Conservation (phyloP, 2,888 invertebrate species). For the Cetonia aurata region DNA sequence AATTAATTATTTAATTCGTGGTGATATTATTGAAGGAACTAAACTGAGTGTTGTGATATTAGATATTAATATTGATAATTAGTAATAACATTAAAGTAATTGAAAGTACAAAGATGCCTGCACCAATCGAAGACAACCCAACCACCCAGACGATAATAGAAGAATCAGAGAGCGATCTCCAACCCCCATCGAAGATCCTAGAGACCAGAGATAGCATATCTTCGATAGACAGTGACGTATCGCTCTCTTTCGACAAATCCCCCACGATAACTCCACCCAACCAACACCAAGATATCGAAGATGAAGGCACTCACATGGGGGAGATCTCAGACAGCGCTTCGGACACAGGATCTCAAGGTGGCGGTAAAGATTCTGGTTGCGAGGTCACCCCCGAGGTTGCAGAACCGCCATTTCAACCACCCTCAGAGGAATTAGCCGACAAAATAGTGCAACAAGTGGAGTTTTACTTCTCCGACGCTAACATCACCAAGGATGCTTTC, state of each 20-base stretch:
- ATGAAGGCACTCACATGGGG: slow-evolving; percentile 73
- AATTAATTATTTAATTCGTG: slow-evolving; percentile 15
- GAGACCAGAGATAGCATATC: slow-evolving; percentile 73
- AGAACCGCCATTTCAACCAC: slow-evolving; percentile 76
- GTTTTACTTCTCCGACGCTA: slow-evolving; percentile 95
- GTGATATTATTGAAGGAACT: slow-evolving; percentile 18
- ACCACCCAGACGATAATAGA: slow-evolving; percentile 61
- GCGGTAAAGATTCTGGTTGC: slow-evolving; percentile 77
- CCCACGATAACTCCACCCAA: slow-evolving; percentile 38
- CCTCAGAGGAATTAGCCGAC: slow-evolving; percentile 82
- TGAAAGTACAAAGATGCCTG: slow-evolving; percentile 60
- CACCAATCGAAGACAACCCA: slow-evolving; percentile 58
- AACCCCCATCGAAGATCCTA: slow-evolving; percentile 67
- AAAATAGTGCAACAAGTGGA: slow-evolving; percentile 91
- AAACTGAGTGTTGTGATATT: slow-evolving; percentile 36
- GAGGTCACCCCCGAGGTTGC: slow-evolving; percentile 71
- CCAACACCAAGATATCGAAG: slow-evolving; percentile 62
- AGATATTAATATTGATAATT: slow-evolving; percentile 17
- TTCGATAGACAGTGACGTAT: slow-evolving; percentile 73
- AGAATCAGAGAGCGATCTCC: slow-evolving; percentile 62
- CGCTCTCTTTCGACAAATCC: slow-evolving; percentile 69
- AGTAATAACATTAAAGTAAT: slow-evolving; percentile 23
- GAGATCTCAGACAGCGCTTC: slow-evolving; percentile 78
- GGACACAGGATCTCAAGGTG: slow-evolving; percentile 73
- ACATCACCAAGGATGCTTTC: slow-evolving; percentile 95